A percentile compares a stretch with the other conserved stretches of the same genome.
phyloP scores from a whole-genome alignment of 2,888 invertebrate genomes.

The Diadromus collaris region DNA sequence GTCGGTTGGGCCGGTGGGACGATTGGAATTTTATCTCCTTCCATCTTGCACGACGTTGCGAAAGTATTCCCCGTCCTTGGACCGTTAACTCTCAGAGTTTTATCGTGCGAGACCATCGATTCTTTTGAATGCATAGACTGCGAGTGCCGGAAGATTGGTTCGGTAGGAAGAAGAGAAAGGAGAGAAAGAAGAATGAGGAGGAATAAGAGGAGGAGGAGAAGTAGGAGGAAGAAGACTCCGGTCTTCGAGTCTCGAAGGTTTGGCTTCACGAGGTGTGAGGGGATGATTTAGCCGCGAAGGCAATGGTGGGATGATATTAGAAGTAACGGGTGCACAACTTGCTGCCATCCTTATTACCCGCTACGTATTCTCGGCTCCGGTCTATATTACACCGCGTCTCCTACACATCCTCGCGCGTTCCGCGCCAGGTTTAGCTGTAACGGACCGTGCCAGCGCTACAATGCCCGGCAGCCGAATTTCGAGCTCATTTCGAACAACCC shows the following conservation, averaged over 20 bases:
- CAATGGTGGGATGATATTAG: constrained; percentile 68
- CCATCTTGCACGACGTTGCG: constrained; percentile 26
- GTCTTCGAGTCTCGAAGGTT: constrained; percentile 39
- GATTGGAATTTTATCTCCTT: constrained; percentile 49
- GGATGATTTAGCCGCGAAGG: constrained; percentile 31
- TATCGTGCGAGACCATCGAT: constrained; percentile 57
- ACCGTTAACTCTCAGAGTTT: constrained; percentile 43
- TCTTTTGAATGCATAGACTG: constrained; percentile 47
- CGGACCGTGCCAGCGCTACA: constrained; percentile 17
- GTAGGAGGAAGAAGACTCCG: constrained; percentile 6
- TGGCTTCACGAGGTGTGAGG: constrained; percentile 24
- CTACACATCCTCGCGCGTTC: constrained; percentile 21
- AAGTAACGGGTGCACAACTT: constrained; percentile 73
- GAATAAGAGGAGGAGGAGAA: not conserved
- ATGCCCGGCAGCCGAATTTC: constrained; percentile 63
- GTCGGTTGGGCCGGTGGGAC: not conserved
- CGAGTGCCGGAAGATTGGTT: constrained; percentile 12
- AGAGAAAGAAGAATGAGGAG: constrained; percentile 23
- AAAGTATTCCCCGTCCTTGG: constrained; percentile 25
- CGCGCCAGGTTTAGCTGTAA: constrained; percentile 10
- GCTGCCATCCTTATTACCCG: constrained; percentile 71
- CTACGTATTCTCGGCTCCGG: constrained; percentile 69
- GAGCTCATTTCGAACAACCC: constrained; percentile 68
- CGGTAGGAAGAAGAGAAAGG: constrained; percentile 6
- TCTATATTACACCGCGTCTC: constrained; percentile 67